Evolutionary conservation across 2,113 vertebrate genomes (phyloP), one percentile per base, ranked within the genome.

Genomic region (Camelus dromedarius): DNA sequence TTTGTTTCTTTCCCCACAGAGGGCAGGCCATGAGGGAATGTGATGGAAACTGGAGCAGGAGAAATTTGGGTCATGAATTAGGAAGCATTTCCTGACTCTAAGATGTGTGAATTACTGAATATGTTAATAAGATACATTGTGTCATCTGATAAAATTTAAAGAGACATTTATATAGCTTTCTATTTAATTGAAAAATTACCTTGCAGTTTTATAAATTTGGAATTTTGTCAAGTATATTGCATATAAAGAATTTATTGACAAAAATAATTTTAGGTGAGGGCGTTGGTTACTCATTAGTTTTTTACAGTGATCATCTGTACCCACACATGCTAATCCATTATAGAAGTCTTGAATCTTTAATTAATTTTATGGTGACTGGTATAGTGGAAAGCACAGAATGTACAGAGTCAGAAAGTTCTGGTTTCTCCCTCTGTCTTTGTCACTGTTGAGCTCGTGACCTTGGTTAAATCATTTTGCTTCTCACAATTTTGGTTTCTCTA

Each of bases 1-100:
- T 97, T 98, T 97, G 82, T 97, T 95, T 96, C 92, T 75, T 96
- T 96, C 91, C 83, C 95, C 82, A 75, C 67, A 89, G 96, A 96
- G 95, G 56, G 82, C 15, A 96, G 62, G 85, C 76, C 97, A 94
- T 92, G 91, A 85, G 97, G 94, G 94, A 96, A 91, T 58, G 13
- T 69, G 35, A 80, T 95, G 3, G 93, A 97, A 97, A 96, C 14
- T 97, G 50, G 93, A 97, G 91, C 95, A 96, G 60, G 56, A 96
- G 62, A 38, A 96, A 97, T 97, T 84, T 94, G 91, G 92, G 95
- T 97, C 92, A 96, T 66, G 86, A 97, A 89, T 96, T 93, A 91
- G 72, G 69, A 97, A 94, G 76, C 32, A 84, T 76, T 95, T 92
- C 73, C 58, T 92, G 70, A 95, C 38, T 80, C 15, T 86, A 76